Percentiles rank a stretch among this genome's conserved stretches.
These are phyloP conservation scores for Tonatia bakeri DNA, from an alignment of 2,113 vertebrate species.

Conservation along the genomic window DNA sequence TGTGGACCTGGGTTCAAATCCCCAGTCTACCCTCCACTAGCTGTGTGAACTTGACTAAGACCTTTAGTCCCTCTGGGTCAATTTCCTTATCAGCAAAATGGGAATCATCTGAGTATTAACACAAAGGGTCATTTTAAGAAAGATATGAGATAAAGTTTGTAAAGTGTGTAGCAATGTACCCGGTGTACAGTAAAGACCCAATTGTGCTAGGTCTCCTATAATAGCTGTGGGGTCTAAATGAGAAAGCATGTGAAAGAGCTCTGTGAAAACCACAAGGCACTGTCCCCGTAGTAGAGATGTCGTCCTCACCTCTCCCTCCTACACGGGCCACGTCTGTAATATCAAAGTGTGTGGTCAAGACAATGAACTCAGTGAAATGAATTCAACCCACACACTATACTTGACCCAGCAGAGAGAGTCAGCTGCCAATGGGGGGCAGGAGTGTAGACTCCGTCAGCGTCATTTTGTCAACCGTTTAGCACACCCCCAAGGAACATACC, in stretches of 20 bases:
- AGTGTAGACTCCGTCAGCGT: neutral
- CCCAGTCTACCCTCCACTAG: neutral
- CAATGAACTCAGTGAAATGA: neutral
- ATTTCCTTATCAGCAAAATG: neutral
- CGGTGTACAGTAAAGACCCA: neutral
- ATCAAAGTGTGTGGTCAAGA: neutral
- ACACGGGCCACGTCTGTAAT: neutral
- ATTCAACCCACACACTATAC: neutral
- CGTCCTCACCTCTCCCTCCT: neutral
- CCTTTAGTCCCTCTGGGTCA: neutral
- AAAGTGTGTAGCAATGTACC: neutral
- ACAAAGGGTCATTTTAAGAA: neutral
- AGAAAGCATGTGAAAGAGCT: neutral
- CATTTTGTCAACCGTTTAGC: neutral
- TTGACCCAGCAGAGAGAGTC: neutral
- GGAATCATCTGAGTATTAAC: neutral
- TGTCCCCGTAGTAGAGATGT: neutral
- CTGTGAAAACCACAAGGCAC: neutral
- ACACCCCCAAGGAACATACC: neutral
- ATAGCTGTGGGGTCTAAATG: neutral
- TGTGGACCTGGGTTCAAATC: neutral
- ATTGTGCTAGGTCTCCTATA: neutral
- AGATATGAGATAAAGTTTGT: neutral
- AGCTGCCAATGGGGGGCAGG: neutral
- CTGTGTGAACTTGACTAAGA: neutral